A percentile compares a stretch with the other conserved stretches of the same genome.
Evolutionary conservation across 2,888 invertebrate genomes (phyloP).

Genomic region (Brachycybe producta): DNA sequence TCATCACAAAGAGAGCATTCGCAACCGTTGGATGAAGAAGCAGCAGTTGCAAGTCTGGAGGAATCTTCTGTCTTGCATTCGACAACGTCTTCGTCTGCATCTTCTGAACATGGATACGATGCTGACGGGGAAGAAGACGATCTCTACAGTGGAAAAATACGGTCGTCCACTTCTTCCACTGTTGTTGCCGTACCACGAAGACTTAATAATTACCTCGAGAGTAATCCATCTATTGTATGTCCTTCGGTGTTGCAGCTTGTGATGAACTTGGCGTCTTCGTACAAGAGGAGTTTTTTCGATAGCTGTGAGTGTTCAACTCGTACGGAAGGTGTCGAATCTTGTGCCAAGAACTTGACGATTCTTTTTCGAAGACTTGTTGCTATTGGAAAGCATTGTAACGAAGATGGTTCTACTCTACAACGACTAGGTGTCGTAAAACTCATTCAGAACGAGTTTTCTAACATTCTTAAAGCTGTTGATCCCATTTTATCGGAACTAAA

Average conservation of each 20-base stretch:
- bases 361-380: slow-evolving; percentile 1
- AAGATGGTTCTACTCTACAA: not conserved
- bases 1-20: not conserved
- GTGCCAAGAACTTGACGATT: not conserved
- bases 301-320: not conserved
- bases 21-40: no score
- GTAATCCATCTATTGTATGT: not conserved
- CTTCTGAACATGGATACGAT: not conserved
- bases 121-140: slow-evolving; percentile 1
- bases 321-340: not conserved
- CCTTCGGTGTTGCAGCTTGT: slow-evolving; percentile 1
- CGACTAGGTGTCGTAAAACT: not conserved
- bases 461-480: not conserved
- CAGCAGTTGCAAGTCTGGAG: no score
- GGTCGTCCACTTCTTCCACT: no score
- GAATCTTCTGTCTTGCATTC: no score
- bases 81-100: not conserved
- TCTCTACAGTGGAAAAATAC: no score
- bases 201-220: not conserved
- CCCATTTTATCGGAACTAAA: not conserved
- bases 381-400: not conserved
- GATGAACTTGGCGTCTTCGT: not conserved
- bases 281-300: not conserved
- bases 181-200: not conserved
- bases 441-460: slow-evolving; percentile 2